A percentile compares a stretch with the other conserved stretches of the same genome.
Conservation (phyloP, 1,140 invertebrate genomes). For the Cryptotermes secundus region DNA sequence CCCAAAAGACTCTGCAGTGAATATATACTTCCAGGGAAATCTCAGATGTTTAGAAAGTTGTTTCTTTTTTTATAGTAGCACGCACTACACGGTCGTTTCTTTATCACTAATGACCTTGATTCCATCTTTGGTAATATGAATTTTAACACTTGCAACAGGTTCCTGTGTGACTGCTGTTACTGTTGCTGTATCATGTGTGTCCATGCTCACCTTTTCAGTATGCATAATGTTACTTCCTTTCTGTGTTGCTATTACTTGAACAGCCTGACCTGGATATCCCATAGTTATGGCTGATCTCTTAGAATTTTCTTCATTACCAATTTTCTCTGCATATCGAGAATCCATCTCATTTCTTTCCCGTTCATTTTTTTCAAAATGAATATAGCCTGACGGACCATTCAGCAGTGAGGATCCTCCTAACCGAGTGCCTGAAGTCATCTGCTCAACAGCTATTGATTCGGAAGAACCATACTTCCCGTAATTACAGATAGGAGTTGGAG, state of each 20-base stretch:
- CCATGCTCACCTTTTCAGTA: conserved; percentile 55
- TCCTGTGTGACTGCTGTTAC: background rate
- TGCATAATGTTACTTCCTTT: conserved; percentile 43
- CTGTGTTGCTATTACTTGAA: conserved; percentile 52
- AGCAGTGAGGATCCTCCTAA: conserved; percentile 43
- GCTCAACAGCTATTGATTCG: background rate
- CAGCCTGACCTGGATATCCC: conserved; percentile 53
- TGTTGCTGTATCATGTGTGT: conserved; percentile 49
- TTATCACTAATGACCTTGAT: conserved; percentile 74
- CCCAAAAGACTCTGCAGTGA: too few relatives aligned
- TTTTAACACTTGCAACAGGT: conserved; percentile 51
- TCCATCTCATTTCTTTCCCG: background rate
- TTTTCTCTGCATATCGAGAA: conserved; percentile 39
- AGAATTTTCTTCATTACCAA: conserved; percentile 45
- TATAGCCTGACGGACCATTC: conserved; percentile 20
- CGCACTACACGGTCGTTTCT: conserved; percentile 65
- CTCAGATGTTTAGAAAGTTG: too few relatives aligned
- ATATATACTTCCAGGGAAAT: too few relatives aligned
- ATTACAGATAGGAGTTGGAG: conserved; percentile 47
- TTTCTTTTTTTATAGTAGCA: too few relatives aligned
- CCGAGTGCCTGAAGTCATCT: conserved; percentile 43
- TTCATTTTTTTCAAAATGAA: conserved; percentile 15
- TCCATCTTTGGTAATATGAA: conserved; percentile 69
- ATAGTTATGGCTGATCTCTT: conserved; percentile 36
- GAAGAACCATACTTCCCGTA: background rate